Evolutionary conservation across 2,888 invertebrate species (phyloP), one percentile per base, ranked within the genome.

Genomic region (Uropetala carovei): DNA sequence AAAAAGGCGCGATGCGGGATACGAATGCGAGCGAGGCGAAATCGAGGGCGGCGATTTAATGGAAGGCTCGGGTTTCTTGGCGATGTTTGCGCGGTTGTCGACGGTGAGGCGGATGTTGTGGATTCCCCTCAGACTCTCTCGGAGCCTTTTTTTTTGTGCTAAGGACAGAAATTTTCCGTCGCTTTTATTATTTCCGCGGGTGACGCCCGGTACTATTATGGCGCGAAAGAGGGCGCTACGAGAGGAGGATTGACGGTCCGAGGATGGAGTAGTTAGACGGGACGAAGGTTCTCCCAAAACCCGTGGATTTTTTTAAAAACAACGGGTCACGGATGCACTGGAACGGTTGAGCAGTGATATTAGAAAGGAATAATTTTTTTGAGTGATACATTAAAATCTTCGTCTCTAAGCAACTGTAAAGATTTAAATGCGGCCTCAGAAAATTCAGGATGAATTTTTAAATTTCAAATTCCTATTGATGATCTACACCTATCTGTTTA

Each of bases 31-130:
- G 83, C 11, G 18, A 43, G 83, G 83, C 56, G 27, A 27, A 89
- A 89, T 89, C 89, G 89, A 89, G 89, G 89, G 89, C 89, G 64
- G 60, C 43, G 60, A n/a, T 58, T 59, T 86, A 86, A 86, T 64
- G 89, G 59, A 27, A 59, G 86, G 68, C 27, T 75, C 75, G 75
- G 75, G 75, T 75, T 22, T 75, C 27, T 75, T 22, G 22, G 75
- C 75, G 75, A 27, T 75, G 75, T 75, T 75, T 75, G 75, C 75
- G 75, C 75, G 75, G 75, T 75, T 75, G 75, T 75, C 75, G 75
- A 75, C 22, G 75, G 75, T 2, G 13, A 75, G 75, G 27, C 75
- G 75, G 75, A 75, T 75, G 22, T 75, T 75, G 75, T 27, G 75
- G 75, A 75, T 75, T 75, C 75, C 75, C 43, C 43, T 43, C 43